Percentiles rank a stretch among this genome's conserved stretches.
phyloP scores from a whole-genome alignment of 2,113 vertebrate species.

The Serilophus lunatus region DNA sequence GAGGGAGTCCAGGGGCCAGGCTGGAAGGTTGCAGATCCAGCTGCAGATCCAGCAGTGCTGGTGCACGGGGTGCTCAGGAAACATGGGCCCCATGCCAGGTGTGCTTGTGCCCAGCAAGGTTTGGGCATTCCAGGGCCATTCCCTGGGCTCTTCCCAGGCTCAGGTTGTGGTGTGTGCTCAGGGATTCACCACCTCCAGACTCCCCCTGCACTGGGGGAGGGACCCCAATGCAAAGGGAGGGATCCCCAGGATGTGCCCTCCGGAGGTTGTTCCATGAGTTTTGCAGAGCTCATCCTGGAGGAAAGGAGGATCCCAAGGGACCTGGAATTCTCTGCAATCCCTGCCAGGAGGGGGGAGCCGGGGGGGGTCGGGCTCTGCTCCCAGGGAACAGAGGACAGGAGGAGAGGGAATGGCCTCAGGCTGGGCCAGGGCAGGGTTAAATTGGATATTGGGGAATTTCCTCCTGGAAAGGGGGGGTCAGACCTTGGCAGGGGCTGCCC shows the following conservation, averaged over 20 bases:
- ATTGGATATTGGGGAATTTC: not conserved
- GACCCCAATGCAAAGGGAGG: not conserved
- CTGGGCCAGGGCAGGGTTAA: not conserved
- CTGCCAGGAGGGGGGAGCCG: not conserved
- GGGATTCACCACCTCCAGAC: not conserved
- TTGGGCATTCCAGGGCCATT: not conserved
- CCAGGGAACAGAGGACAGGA: not conserved
- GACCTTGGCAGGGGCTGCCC: not conserved
- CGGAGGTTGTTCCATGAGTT: not conserved
- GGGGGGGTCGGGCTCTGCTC: too few species aligned
- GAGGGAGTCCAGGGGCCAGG: not conserved
- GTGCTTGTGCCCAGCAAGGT: not conserved
- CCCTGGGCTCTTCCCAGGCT: not conserved
- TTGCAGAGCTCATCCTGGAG: not conserved
- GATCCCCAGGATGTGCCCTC: not conserved
- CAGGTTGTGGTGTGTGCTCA: not conserved
- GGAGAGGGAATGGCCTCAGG: not conserved
- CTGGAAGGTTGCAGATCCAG: not conserved
- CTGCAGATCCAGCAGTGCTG: not conserved
- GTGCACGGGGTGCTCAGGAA: not conserved
- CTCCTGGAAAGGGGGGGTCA: not conserved
- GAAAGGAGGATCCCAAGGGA: not conserved
- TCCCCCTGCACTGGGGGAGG: not conserved
- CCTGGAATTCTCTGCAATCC: not conserved
- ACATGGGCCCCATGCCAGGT: fast-evolving